Conservation (phyloP, 2,113 vertebrate species). For the Gopherus flavomarginatus region DNA sequence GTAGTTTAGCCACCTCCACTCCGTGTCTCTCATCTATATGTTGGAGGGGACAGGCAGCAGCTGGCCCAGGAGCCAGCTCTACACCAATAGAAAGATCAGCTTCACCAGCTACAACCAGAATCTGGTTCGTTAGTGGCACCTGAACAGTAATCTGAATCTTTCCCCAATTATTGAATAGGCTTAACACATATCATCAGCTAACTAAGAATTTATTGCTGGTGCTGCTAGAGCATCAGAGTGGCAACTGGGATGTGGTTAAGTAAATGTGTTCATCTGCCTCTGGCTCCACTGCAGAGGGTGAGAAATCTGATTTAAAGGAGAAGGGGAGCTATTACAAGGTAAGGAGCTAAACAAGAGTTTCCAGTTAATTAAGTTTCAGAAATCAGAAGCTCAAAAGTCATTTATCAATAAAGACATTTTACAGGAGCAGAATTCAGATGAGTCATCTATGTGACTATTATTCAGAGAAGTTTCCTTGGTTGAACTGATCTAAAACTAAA, state of each 20-base stretch:
- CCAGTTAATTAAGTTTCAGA: not conserved
- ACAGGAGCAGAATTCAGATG: not conserved
- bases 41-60: not conserved
- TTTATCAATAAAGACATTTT: not conserved
- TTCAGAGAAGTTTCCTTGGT: not conserved
- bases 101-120: not conserved
- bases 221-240: not conserved
- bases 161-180: not conserved
- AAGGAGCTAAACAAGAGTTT: not conserved
- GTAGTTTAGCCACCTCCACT: too few species aligned
- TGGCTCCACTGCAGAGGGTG: not conserved
- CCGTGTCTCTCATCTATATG: not conserved
- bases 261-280: not conserved
- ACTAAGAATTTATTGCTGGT: not conserved
- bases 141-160: not conserved
- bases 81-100: too few species aligned
- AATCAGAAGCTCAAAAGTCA: not conserved
- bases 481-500: not conserved
- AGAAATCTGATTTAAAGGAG: not conserved
- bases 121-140: not conserved
- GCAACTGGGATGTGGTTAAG: not conserved
- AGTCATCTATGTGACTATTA: not conserved
- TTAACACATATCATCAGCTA: not conserved
- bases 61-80: too few species aligned
- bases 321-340: not conserved